Conservation (phyloP, 92 coral and sea anemone genomes). For the Heteractis magnifica region DNA sequence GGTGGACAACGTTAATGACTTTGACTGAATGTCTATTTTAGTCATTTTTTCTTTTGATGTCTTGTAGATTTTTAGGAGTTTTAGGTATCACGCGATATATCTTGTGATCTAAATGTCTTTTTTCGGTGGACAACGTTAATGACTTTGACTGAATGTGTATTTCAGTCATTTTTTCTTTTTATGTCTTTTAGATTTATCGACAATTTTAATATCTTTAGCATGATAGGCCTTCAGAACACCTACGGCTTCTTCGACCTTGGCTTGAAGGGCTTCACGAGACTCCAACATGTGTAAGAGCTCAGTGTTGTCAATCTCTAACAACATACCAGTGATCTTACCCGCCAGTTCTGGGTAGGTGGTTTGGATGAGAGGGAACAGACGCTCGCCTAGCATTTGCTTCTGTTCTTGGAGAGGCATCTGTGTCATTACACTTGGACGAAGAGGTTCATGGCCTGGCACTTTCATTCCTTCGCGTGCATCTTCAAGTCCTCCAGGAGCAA, state of each 20-base stretch:
- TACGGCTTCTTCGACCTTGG: slow-evolving; percentile 86
- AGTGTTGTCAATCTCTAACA: slow-evolving; percentile 95
- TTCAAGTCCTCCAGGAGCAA: slow-evolving; percentile 37
- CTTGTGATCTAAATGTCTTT: no score
- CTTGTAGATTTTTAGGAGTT: no score
- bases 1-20: no score
- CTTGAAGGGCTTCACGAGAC: slow-evolving; percentile 72
- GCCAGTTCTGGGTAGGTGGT: slow-evolving; percentile 83
- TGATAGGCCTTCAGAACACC: no score
- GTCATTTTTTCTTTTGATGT: no score
- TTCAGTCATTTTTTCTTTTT: no score
- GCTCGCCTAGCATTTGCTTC: slow-evolving; percentile 94
- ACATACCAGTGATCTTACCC: slow-evolving; percentile 97
- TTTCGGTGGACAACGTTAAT: no score
- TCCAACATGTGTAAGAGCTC: slow-evolving; percentile 94
- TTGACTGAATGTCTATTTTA: no score
- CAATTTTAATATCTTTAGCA: no score
- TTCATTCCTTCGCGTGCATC: slow-evolving; percentile 57
- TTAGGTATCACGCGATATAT: no score
- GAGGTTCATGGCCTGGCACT: slow-evolving; percentile 19
- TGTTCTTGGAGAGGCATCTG: slow-evolving; percentile 67
- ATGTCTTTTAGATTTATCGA: no score
- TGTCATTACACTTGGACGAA: slow-evolving; percentile 11
- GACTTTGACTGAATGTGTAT: no score
- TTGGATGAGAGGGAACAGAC: slow-evolving; percentile 84